Percentiles rank a stretch among this genome's conserved stretches.
Conservation (phyloP, 1,140 invertebrate species). For the Thaumatotibia leucotreta region DNA sequence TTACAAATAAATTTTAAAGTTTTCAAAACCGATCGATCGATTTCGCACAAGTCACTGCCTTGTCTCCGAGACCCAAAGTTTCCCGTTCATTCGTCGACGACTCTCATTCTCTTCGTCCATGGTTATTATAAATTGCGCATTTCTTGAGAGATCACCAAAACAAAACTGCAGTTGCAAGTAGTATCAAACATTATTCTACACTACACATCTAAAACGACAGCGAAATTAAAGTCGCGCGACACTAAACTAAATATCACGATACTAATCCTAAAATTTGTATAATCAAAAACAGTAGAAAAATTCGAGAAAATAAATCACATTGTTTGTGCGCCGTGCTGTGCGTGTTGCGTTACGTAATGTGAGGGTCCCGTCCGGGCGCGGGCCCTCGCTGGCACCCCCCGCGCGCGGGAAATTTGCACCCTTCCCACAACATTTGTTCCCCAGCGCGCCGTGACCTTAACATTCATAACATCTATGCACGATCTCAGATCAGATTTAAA, state of each 20-base stretch:
- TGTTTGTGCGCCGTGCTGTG: conserved; percentile 74
- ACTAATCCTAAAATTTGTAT: conserved; percentile 70
- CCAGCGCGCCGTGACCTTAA: not conserved
- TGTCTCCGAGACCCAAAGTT: not conserved
- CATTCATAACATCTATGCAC: not conserved
- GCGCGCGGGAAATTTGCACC: conserved; percentile 22
- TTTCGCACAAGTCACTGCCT: conserved; percentile 7
- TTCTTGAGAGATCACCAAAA: conserved; percentile 21
- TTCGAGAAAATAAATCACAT: conserved; percentile 71
- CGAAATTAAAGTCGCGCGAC: conserved; percentile 54
- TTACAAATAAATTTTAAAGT: conserved; percentile 11
- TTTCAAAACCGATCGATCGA: conserved; percentile 27
- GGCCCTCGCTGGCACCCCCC: conserved; percentile 24
- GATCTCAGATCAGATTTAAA: not conserved
- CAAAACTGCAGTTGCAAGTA: conserved; percentile 36
- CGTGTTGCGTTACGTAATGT: conserved; percentile 71
- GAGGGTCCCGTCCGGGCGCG: conserved; percentile 49
- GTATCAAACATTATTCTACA: conserved; percentile 35
- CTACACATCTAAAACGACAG: conserved; percentile 53
- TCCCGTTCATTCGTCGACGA: not conserved
- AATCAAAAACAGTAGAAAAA: conserved; percentile 70
- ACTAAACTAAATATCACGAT: conserved; percentile 60
- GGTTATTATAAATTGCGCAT: conserved; percentile 9
- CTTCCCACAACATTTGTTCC: not conserved
- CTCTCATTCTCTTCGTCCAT: conserved; percentile 6